phyloP scores from a whole-genome alignment of 2,888 invertebrate species.

The Drosophila vallismaia region DNA sequence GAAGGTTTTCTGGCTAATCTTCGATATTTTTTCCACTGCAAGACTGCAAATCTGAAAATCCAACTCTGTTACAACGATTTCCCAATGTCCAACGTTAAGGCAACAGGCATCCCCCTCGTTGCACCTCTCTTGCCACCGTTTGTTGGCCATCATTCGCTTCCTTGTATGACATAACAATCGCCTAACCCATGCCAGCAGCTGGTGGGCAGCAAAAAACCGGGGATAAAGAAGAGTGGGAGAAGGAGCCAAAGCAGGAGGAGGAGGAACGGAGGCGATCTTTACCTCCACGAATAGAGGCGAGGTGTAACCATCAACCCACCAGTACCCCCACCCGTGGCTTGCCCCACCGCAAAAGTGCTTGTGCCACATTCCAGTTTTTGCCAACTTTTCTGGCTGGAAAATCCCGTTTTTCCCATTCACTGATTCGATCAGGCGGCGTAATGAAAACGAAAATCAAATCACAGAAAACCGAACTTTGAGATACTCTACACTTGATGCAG shows the following conservation, averaged over 20 bases:
- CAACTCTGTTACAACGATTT: conserved; percentile 37
- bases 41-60: conserved; percentile 6
- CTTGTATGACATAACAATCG: conserved; percentile 80
- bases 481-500: too few species aligned
- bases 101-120: neutral
- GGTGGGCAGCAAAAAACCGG: conserved; percentile 41
- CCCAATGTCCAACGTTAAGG: conserved; percentile 39
- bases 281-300: conserved; percentile 55
- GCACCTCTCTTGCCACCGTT: conserved; percentile 1
- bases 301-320: conserved; percentile 21
- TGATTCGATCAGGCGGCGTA: conserved; percentile 71
- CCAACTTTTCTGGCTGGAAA: conserved; percentile 53
- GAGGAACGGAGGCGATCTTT: conserved; percentile 69
- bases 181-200: conserved; percentile 47
- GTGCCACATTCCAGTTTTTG: conserved; percentile 74
- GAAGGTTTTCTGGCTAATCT: neutral
- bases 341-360: conserved; percentile 23
- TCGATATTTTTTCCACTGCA: neutral
- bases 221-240: conserved; percentile 19
- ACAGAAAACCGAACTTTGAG: neutral
- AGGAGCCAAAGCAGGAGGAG: conserved; percentile 24
- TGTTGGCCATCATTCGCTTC: conserved; percentile 69
- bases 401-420: conserved; percentile 75
- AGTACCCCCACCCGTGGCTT: neutral
- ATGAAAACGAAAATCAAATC: conserved; percentile 57